A percentile compares a stretch with the other conserved stretches of the same genome.
These are phyloP conservation scores for Strigamia transsilvanica DNA, from an alignment of 2,888 invertebrate species.

Conservation along the genomic window DNA sequence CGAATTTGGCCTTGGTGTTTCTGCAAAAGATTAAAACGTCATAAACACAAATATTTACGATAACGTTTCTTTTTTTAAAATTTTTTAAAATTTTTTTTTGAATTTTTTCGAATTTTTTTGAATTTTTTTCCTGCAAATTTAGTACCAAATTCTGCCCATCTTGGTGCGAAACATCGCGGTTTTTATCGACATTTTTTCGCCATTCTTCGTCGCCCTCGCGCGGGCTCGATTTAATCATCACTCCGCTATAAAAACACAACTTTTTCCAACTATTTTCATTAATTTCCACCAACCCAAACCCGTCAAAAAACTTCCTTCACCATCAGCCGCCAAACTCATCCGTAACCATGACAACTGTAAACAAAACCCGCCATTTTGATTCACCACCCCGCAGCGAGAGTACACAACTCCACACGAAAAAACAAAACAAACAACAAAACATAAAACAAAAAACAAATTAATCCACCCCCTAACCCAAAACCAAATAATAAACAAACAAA, in stretches of 20 bases:
- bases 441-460: neutral
- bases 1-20: neutral
- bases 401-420: neutral
- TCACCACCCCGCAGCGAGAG: neutral
- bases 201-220: no score
- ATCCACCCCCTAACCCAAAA: neutral
- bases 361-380: constrained; percentile 18
- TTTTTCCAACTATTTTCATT: no score
- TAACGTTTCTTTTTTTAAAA: no score
- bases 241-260: no score
- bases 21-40: neutral
- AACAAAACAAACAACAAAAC: no score
- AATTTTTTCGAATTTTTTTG: no score
- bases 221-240: no score
- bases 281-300: no score
- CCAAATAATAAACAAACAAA: neutral
- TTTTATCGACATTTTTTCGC: no score
- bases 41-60: neutral
- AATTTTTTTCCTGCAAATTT: no score
- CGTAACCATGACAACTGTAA: neutral
- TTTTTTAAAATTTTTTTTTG: no score
- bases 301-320: no score
- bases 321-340: neutral
- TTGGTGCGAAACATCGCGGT: neutral
- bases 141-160: neutral